A percentile compares a stretch with the other conserved stretches of the same genome.
These are phyloP conservation scores for Gymnocheta viridis DNA, from an alignment of 2,888 invertebrate genomes.

Conservation along the genomic window DNA sequence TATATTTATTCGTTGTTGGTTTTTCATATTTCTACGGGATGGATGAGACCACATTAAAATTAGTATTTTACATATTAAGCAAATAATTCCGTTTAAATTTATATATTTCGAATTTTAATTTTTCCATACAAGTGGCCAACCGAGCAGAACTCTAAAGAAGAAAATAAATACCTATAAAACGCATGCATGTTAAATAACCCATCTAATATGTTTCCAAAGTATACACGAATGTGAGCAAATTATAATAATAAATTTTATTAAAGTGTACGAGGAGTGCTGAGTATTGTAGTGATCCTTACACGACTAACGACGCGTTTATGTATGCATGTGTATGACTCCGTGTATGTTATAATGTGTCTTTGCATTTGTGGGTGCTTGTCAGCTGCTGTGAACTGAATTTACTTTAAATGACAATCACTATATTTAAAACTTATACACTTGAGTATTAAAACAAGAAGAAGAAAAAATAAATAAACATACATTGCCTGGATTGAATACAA, in stretches of 20 bases:
- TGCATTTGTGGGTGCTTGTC: neutral
- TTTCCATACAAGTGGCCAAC: no score
- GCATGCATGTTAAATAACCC: slow-evolving; percentile 4
- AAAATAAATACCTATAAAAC: neutral
- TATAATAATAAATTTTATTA: neutral
- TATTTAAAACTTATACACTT: neutral
- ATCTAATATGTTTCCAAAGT: neutral
- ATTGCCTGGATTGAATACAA: neutral
- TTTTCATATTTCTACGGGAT: no score
- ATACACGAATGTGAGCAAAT: neutral
- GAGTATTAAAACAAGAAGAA: neutral
- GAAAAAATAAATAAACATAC: neutral
- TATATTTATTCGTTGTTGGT: no score
- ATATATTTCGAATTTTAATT: no score
- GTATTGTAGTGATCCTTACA: neutral
- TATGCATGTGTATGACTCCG: neutral
- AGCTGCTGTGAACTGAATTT: neutral
- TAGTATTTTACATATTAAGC: no score
- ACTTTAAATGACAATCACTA: slow-evolving; percentile 4
- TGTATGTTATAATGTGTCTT: neutral
- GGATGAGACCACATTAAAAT: no score
- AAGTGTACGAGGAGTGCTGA: neutral
- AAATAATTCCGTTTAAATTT: no score
- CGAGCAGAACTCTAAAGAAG: no score
- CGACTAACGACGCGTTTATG: neutral